These are phyloP conservation scores for Habroteleia sp. DNA, from an alignment of 2,888 invertebrate genomes.

Conservation along the genomic window DNA sequence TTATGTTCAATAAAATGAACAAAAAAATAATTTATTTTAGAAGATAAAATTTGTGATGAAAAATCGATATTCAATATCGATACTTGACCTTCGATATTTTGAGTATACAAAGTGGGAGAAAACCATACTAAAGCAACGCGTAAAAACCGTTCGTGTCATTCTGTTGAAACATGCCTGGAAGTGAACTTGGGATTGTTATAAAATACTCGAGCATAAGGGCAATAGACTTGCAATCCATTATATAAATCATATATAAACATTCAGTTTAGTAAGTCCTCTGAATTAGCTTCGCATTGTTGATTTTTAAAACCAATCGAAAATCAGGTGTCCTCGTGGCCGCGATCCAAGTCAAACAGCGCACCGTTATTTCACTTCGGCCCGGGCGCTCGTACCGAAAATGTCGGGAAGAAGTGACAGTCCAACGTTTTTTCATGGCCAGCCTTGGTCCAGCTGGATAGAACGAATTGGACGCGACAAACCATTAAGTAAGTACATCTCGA, in stretches of 20 bases:
- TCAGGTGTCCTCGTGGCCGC: slow-evolving; percentile 13
- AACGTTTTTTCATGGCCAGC: slow-evolving; percentile 81
- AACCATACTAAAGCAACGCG: not conserved
- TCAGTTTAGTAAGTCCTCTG: too few species aligned
- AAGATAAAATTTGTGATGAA: too few species aligned
- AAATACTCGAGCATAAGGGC: too few species aligned
- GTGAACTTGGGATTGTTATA: slow-evolving; percentile 20
- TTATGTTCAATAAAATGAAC: too few species aligned
- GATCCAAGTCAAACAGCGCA: slow-evolving; percentile 9
- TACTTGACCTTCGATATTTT: slow-evolving; percentile 24
- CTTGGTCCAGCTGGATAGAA: slow-evolving; percentile 81
- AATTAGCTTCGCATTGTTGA: not conserved
- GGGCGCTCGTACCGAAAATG: slow-evolving; percentile 72
- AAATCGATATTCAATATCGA: slow-evolving; percentile 1
- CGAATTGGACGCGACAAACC: slow-evolving; percentile 80
- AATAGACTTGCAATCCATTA: too few species aligned
- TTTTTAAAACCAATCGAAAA: not conserved
- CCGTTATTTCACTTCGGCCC: slow-evolving; percentile 22
- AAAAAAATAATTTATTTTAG: too few species aligned
- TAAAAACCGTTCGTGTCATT: slow-evolving; percentile 21
- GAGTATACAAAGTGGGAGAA: slow-evolving; percentile 1
- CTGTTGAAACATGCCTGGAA: slow-evolving; percentile 34
- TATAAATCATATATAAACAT: too few species aligned
- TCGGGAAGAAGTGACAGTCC: slow-evolving; percentile 80
- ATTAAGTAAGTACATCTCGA: slow-evolving; percentile 74